phyloP scores from a whole-genome alignment of 1,140 invertebrate genomes.

The Xylocopa sonorina region DNA sequence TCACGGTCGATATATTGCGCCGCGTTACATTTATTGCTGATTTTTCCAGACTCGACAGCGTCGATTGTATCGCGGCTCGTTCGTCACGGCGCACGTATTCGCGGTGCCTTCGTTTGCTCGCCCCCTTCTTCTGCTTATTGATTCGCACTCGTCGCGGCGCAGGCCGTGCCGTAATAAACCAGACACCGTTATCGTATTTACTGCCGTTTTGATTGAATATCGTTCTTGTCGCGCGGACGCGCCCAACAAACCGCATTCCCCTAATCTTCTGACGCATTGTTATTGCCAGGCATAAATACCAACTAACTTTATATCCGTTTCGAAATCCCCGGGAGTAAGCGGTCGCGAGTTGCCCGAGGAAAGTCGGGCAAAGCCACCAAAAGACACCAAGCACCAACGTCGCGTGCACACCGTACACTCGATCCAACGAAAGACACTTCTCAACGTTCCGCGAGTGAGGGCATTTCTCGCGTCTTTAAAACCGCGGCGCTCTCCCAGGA shows the following conservation, averaged over 20 bases:
- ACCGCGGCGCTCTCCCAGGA: no score
- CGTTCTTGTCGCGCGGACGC: background rate
- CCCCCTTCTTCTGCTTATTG: slow-evolving; percentile 14
- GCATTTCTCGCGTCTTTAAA: no score
- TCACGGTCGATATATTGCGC: background rate
- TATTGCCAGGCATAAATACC: background rate
- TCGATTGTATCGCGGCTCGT: slow-evolving; percentile 1
- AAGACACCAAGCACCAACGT: no score
- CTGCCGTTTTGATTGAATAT: slow-evolving; percentile 1
- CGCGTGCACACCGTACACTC: no score
- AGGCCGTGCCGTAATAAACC: background rate
- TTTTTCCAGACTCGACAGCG: background rate
- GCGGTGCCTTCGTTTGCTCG: slow-evolving; percentile 2
- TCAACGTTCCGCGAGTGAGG: no score
- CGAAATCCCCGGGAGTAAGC: no score
- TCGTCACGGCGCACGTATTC: background rate
- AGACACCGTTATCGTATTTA: background rate
- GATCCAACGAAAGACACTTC: no score
- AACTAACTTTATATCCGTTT: background rate
- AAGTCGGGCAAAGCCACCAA: no score
- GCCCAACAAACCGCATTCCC: background rate
- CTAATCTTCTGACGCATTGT: background rate
- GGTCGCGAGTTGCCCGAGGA: no score
- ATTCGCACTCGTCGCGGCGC: background rate
- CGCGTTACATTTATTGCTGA: slow-evolving; percentile 8